Evolutionary conservation across 2,888 invertebrate species (phyloP).

Genomic region (Lamellibrachia columna): DNA sequence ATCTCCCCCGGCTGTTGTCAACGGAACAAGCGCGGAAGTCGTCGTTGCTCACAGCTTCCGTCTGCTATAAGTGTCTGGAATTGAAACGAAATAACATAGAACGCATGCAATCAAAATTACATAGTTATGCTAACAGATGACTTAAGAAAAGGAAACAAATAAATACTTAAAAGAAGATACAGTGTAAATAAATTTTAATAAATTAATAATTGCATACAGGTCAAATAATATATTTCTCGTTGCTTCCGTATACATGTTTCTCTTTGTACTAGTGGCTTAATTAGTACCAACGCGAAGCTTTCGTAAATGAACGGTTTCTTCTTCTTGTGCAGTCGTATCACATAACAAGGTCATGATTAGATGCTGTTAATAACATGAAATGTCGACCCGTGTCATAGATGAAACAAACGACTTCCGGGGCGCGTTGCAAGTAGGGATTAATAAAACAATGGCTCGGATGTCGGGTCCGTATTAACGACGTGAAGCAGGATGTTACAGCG

Average conservation of each 20-base stretch:
- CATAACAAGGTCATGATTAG: neutral
- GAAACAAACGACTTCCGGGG: conserved; percentile 3
- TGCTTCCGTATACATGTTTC: neutral
- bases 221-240: neutral
- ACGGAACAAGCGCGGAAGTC: too few species aligned
- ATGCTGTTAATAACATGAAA: neutral
- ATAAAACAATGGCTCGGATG: neutral
- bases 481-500: conserved; percentile 5
- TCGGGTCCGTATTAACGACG: neutral
- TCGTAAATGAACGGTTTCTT: neutral
- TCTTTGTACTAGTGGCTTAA: neutral
- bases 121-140: fast-evolving
- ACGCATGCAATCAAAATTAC: too few species aligned
- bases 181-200: too few species aligned
- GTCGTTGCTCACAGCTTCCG: too few species aligned
- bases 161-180: too few species aligned
- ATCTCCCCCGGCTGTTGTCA: too few species aligned
- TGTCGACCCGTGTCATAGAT: neutral
- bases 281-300: neutral
- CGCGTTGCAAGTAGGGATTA: neutral
- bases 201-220: too few species aligned
- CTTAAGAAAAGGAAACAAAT: too few species aligned
- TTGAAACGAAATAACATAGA: too few species aligned
- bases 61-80: too few species aligned
- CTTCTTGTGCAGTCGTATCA: neutral